Evolutionary conservation across 1,140 invertebrate species (phyloP), one percentile per base, ranked within the genome.

Genomic region (Heliconius eleuchia): DNA sequence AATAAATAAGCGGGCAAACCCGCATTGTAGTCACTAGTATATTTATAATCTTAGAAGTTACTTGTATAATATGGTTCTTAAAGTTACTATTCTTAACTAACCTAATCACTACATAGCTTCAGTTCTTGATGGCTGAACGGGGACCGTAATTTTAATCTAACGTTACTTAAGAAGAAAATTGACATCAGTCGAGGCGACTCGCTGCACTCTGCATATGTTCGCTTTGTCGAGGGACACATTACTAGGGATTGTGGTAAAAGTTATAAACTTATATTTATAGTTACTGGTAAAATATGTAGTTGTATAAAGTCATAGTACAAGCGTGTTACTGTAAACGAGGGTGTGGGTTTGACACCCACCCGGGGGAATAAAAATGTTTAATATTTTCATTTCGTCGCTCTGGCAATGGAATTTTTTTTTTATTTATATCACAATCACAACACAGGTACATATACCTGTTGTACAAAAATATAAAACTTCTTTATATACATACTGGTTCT

Each of bases 61-160:
- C 13, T 27, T 16, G 11, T 27, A 6, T 66, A 66, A 30, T 66
- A 66, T 30, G 11, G 30, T 66, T 66, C 60, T 66, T 66, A 30
- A 66, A 5, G 23, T 30, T 27, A 66, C 60, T 1, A 66, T 30
- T 66, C 60, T 66, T 11, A 66, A 30, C 30, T 27, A 66, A 66
- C 23, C 23, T 57, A 57, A 50, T 55, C 23, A 74, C 73, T 57
- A 19, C 34, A 34, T 42, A 77, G 71, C 39, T 77, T 16, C 52
- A n/a, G 13, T 55, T 55, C 76, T 72, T 77, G 72, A 77, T 72
- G 70, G 27, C 46, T 37, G 30, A 16, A 55, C 46, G 9, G 34
- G 46, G 76, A 46, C 16, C 71, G 39, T 46, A 72, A 71, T 77
- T 77, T 77, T 77, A 77, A 77, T 77, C 71, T 73, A 77, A 34